Evolutionary conservation across 37 sponge, comb jelly and placozoan genomes (phyloP).

Genomic region (Petrosia ficiformis): DNA sequence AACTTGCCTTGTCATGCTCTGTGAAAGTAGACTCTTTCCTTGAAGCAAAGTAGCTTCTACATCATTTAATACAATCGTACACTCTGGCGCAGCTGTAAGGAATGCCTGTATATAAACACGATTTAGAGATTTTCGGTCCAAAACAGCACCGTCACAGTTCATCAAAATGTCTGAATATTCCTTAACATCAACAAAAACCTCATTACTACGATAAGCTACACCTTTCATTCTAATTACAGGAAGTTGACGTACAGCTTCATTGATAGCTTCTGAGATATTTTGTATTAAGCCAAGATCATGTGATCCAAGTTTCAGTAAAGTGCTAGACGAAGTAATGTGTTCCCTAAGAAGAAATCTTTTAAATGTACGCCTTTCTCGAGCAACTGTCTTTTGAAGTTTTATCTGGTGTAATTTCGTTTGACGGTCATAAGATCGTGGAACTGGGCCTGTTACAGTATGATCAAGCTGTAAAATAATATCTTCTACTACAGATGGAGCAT

Average conservation of each 20-base stretch:
- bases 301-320: conserved; percentile 75
- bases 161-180: conserved; percentile 78
- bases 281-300: conserved; percentile 53
- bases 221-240: conserved; percentile 70
- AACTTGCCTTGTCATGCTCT: conserved; percentile 64
- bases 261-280: conserved; percentile 58
- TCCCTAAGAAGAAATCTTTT: conserved; percentile 76
- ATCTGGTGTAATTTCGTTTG: conserved; percentile 71
- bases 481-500: conserved; percentile 40
- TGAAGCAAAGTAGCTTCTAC: conserved; percentile 70
- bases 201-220: conserved; percentile 80
- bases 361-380: conserved; percentile 67
- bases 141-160: conserved; percentile 88
- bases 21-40: conserved; percentile 40
- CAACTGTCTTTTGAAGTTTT: conserved; percentile 34
- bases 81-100: conserved; percentile 56
- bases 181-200: conserved; percentile 86
- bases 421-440: conserved; percentile 37
- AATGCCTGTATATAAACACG: conserved; percentile 80
- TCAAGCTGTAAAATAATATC: conserved; percentile 61
- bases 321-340: conserved; percentile 52
- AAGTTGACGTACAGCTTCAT: conserved; percentile 71
- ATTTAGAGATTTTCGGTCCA: conserved; percentile 71
- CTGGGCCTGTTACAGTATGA: conserved; percentile 55
- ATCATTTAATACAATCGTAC: conserved; percentile 73